A percentile compares a stretch with the other conserved stretches of the same genome.
Evolutionary conservation across 2,797 vertebrate species (phyloP).

Genomic region (Gobio occitaniae): DNA sequence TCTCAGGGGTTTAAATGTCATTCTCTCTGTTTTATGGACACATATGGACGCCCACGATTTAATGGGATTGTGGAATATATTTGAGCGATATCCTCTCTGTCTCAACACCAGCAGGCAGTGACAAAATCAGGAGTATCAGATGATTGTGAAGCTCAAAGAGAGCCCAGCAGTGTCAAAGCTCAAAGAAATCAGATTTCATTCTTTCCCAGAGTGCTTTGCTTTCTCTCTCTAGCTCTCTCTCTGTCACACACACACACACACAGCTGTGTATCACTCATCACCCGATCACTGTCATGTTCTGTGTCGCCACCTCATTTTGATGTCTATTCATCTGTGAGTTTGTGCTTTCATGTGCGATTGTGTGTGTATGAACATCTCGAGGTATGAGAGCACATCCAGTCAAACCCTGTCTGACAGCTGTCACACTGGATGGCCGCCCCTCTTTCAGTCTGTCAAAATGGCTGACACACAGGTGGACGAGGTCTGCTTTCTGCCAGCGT

Average conservation of each 20-base stretch:
- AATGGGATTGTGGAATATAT: not conserved
- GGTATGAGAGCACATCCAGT: conserved; percentile 2
- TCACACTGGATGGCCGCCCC: conserved; percentile 7
- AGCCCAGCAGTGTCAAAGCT: conserved; percentile 16
- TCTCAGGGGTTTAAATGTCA: conserved; percentile 1
- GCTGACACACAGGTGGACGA: conserved; percentile 30
- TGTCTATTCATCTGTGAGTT: conserved; percentile 2
- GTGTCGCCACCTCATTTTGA: conserved; percentile 19
- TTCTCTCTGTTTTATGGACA: too few relatives aligned
- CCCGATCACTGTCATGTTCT: conserved; percentile 30
- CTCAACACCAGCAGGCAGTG: not conserved
- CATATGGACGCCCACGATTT: not conserved
- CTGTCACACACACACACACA: not conserved
- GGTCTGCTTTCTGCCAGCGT: conserved; percentile 35
- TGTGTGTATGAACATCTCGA: conserved; percentile 14
- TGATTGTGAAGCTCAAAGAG: not conserved
- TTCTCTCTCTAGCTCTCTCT: not conserved
- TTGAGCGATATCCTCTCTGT: not conserved
- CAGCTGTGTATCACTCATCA: conserved; percentile 22
- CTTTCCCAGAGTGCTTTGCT: conserved; percentile 12
- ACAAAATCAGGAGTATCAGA: conserved; percentile 21
- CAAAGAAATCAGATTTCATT: conserved; percentile 5
- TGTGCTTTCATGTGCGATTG: conserved; percentile 14
- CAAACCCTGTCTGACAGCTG: conserved; percentile 40
- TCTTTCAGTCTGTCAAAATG: conserved; percentile 37